Evolutionary conservation across 2,113 vertebrate genomes (phyloP), one percentile per base, ranked within the genome.

Genomic region (Turdus rufiventris): DNA sequence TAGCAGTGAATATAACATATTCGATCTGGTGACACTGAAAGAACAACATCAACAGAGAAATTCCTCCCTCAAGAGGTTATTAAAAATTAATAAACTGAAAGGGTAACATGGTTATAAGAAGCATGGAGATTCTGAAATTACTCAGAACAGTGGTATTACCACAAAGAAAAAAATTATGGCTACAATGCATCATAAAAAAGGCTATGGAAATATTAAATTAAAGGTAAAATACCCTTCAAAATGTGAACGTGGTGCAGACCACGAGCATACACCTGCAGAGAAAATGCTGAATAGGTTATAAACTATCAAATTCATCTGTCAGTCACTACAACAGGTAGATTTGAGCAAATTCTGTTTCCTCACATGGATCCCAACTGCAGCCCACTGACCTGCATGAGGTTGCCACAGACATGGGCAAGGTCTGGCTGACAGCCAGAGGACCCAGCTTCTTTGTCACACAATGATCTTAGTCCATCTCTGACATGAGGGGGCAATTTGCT

Each of bases 401-500:
- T 65, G 20, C 67, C 60, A 12, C 71, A 57, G 43, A n/a, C 7
- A 0, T 8, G 16, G 10, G 43, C 16, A 93, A 36, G 29, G 15
- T 23, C 80, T 33, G 63, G 25, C 61, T 93, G 45, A 74, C 40
- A 36, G 61, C 13, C 48, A 50, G n/a, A 48, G 28, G 10, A 76
- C 45, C 6, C 62, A 26, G 33, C 18, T 63, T 23, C 72, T 79
- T 34, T 60, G 10, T 15, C 48, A 76, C 11, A 3, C 40, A 33
- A 9, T 67, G 34, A 14, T 38, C 0, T 0, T 40, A 51, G 28
- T 50, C 33, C 0, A 0, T 42, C 50, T 63, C 29, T 4, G 50
- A 87, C 15, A 25, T 20, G 26, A 74, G 18, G 8, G 9, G 18
- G 6, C 38, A 58, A 31, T 68, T 72, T 71, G 19, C 14, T 75